phyloP scores from a whole-genome alignment of 1,140 invertebrate genomes.

The Orchestia grillus region DNA sequence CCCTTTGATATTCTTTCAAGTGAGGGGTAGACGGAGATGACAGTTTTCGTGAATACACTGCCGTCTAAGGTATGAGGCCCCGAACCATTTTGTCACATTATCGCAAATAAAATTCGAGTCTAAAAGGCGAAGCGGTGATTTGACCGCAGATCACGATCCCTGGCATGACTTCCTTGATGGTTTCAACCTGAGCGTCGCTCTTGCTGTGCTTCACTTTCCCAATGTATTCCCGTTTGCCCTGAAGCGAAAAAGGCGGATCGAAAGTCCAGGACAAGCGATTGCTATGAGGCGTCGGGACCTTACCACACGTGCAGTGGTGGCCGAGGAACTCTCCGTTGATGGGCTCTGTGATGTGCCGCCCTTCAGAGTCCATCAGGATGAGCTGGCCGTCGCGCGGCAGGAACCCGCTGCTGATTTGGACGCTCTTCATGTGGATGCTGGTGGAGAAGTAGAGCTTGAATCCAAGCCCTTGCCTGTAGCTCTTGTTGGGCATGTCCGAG shows the following conservation, averaged over 20 bases:
- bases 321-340: slow-evolving; percentile 20
- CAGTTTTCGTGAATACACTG: too few relatives aligned
- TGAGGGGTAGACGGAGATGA: too few relatives aligned
- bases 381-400: slow-evolving; percentile 13
- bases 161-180: slow-evolving; percentile 21
- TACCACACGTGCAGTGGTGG: slow-evolving; percentile 31
- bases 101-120: slow-evolving; percentile 12
- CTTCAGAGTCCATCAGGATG: slow-evolving; percentile 20
- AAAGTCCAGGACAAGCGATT: slow-evolving; percentile 23
- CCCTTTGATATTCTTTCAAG: too few relatives aligned
- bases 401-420: slow-evolving; percentile 35
- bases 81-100: not conserved
- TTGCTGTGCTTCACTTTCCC: slow-evolving; percentile 42
- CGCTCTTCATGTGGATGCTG: slow-evolving; percentile 37
- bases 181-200: slow-evolving; percentile 6
- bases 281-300: slow-evolving; percentile 15
- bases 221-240: slow-evolving; percentile 10
- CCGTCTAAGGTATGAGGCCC: too few relatives aligned
- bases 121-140: slow-evolving; percentile 38
- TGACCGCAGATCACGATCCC: slow-evolving; percentile 9
- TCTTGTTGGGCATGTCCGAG: slow-evolving; percentile 33
- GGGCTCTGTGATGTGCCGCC: not conserved
- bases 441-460: slow-evolving; percentile 32
- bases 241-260: slow-evolving; percentile 39
- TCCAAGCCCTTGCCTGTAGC: slow-evolving; percentile 15